Evolutionary conservation across 2,113 vertebrate genomes (phyloP), one percentile per base, ranked within the genome.

Genomic region (Cairina moschata): DNA sequence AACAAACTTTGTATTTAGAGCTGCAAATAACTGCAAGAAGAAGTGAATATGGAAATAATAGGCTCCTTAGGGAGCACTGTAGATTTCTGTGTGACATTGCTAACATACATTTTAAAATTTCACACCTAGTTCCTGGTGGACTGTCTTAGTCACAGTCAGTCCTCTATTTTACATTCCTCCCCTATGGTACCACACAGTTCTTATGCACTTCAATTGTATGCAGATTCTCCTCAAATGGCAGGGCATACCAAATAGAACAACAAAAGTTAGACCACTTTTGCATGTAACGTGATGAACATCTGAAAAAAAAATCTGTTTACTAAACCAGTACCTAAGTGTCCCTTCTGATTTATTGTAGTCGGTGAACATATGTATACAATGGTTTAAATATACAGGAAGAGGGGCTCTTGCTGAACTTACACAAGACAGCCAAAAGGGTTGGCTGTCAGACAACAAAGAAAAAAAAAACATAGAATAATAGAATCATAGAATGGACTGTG

Each of bases 131-230:
- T 46, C 31, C 14, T 86, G 18, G 65, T 48, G 29, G 21, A 52
- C 25, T 68, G 5, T 59, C 25, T 75, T 58, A 56, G 34, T 34
- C 29, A 29, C 40, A 55, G 63, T n/a, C 12, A 60, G 31, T 13
- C 46, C 14, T 54, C 13, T 71, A 1, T 28, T 86, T 90, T 54
- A 18, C 17, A 78, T 46, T 67, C 18, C 25, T 71, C 11, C n/a
- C 3, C 31, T 72, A 11, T 13, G 32, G 2, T 63, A 26, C 6
- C 54, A 72, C 0, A 0, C 5, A 28, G 21, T 29, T 75, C 21
- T 83, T 38, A 14, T 8, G 31, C 48, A 34, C 16, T 78, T 36
- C 48, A 10, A 6, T 31, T 60, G 59, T 8, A 8, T 3, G 4
- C 1, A 2, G 7, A 17, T 91, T 73, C 63, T 76, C 25, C 17